phyloP scores from a whole-genome alignment of 1,140 invertebrate genomes.

The Lasaia peninsularis region DNA sequence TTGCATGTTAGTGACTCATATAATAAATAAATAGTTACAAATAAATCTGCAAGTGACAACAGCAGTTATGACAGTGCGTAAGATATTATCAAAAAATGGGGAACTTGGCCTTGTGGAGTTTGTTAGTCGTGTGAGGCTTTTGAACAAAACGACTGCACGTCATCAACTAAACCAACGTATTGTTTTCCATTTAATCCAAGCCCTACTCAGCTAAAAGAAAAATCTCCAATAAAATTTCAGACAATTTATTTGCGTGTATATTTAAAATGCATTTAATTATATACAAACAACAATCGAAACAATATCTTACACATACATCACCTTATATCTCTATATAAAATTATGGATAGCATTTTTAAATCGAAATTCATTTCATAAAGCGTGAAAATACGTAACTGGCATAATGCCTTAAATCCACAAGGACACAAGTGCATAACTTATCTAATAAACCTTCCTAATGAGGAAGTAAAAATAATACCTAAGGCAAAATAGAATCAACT shows the following conservation, averaged over 20 bases:
- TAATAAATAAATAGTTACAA: slow-evolving; percentile 76
- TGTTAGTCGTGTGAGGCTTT: slow-evolving; percentile 75
- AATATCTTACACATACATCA: slow-evolving; percentile 69
- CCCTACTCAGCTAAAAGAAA: slow-evolving; percentile 59
- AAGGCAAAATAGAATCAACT: slow-evolving; percentile 74
- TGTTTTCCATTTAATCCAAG: slow-evolving; percentile 35
- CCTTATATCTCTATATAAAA: slow-evolving; percentile 61
- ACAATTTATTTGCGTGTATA: slow-evolving; percentile 74
- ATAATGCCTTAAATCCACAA: slow-evolving; percentile 70
- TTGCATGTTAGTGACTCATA: slow-evolving; percentile 78
- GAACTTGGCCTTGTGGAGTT: slow-evolving; percentile 77
- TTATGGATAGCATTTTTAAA: slow-evolving; percentile 55
- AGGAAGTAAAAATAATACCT: slow-evolving; percentile 71
- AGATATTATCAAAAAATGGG: slow-evolving; percentile 68
- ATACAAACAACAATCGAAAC: slow-evolving; percentile 72
- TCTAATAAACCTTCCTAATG: slow-evolving; percentile 72
- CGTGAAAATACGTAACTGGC: slow-evolving; percentile 68
- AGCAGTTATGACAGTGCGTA: slow-evolving; percentile 73
- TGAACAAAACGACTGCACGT: slow-evolving; percentile 67
- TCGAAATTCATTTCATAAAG: slow-evolving; percentile 54
- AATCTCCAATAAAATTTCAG: slow-evolving; percentile 66
- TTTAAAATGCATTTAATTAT: slow-evolving; percentile 72
- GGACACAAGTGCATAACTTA: slow-evolving; percentile 74
- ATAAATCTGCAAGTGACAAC: slow-evolving; percentile 70
- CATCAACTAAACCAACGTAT: slow-evolving; percentile 71